Conservation (phyloP, 2,888 invertebrate species). For the Lasioglossum vierecki region DNA sequence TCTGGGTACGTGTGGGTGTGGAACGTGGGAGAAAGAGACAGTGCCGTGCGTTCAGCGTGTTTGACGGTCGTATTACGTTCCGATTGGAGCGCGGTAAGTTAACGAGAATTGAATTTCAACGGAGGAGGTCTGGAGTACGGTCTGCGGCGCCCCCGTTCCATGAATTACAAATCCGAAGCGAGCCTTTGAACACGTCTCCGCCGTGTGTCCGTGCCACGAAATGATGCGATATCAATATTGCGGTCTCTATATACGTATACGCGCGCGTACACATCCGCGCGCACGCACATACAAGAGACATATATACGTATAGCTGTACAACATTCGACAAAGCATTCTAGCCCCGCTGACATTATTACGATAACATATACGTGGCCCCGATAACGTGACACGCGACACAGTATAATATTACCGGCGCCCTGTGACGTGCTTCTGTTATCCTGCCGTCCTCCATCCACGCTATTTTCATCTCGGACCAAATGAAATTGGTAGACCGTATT, state of each 20-base stretch:
- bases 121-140: slow-evolving; percentile 19
- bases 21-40: not conserved
- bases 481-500: slow-evolving; percentile 34
- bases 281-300: not conserved
- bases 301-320: slow-evolving; percentile 17
- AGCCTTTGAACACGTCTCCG: slow-evolving; percentile 50
- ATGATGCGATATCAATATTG: slow-evolving; percentile 64
- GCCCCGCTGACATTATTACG: slow-evolving; percentile 56
- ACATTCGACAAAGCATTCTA: slow-evolving; percentile 60
- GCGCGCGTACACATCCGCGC: not conserved
- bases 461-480: slow-evolving; percentile 42
- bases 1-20: not conserved
- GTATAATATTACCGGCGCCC: slow-evolving; percentile 53
- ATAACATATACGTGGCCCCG: slow-evolving; percentile 42
- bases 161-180: slow-evolving; percentile 55
- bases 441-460: slow-evolving; percentile 20
- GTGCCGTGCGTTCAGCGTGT: slow-evolving; percentile 3
- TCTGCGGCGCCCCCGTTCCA: slow-evolving; percentile 20
- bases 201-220: slow-evolving; percentile 32
- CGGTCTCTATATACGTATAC: slow-evolving; percentile 14
- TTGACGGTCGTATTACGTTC: slow-evolving; percentile 47
- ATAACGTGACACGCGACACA: slow-evolving; percentile 50
- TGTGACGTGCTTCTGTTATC: slow-evolving; percentile 40
- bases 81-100: slow-evolving; percentile 44
- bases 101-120: slow-evolving; percentile 63